Base-by-base conservation (phyloP, 2,113 vertebrate species). In the Zosterops japonicus region DNA sequence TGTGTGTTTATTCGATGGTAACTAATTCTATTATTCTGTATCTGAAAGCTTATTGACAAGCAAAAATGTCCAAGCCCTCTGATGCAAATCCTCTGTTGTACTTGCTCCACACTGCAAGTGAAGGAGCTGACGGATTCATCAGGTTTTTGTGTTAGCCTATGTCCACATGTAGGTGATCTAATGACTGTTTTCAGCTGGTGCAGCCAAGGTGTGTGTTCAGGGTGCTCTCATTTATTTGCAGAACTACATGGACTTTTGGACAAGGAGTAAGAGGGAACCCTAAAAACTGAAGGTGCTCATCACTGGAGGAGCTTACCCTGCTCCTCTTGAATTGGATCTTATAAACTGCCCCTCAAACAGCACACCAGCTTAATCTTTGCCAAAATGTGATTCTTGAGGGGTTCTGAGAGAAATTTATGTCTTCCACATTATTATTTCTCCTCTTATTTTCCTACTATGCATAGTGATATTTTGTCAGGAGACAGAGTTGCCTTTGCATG, bases 371-470 rank as follows among this genome's bases (percentile, higher is more conserved):
- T 50, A 41, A 46, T 50, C 57, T 72, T 82, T 86, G 67, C 35
- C 33, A n/a, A 88, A 88, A 83, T 42, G 12, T 9, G 3, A 52
- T 65, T 53, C 46, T 53, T 19, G 1, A 35, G 12, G 2, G 8
- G 53, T 74, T 86, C 68, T 70, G 35, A 14, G 24, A 81, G 64
- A 71, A 81, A 83, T 52, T 57, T 86, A n/a, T 81, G 76, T 90
- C 91, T 96, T 93, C 83, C 80, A 16, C 53, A 28, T 55, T 77
- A 80, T 92, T 83, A 83, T 92, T 89, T 81, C 52, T 70, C 29
- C 63, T 56, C 44, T 76, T 95, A 52, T 70, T 85, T 95, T 78
- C n/a, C 50, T 90, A 7, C 69, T 84, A 31, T 77, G 69, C 53
- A 39, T 46, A 41, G 49, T 63, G 59, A 39, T 80, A 31, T 28